Percentiles rank a stretch among this genome's conserved stretches.
phyloP scores from a whole-genome alignment of 2,888 invertebrate species.

The Mystacides longicornis region DNA sequence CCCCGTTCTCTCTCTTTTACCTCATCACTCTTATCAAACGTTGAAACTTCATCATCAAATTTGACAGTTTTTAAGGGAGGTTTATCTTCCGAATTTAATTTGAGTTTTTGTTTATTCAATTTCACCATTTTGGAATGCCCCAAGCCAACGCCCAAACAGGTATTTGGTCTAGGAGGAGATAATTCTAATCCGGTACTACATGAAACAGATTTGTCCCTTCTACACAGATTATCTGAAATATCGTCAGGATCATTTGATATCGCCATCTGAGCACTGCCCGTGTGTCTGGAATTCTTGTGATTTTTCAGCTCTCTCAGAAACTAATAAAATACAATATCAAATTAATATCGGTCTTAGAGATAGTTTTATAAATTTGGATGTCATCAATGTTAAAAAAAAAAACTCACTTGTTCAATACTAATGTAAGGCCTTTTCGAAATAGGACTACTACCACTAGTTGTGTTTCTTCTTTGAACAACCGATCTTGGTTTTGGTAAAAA shows the following conservation, averaged over 20 bases:
- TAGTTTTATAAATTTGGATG: no score
- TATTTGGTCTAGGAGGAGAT: constrained; percentile 60
- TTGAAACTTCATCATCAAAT: constrained; percentile 22
- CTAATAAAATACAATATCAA: constrained; percentile 29
- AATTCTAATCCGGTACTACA: constrained; percentile 68
- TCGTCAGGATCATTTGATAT: constrained; percentile 35
- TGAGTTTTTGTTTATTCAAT: constrained; percentile 19
- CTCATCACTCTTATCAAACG: constrained; percentile 28
- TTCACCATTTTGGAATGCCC: constrained; percentile 26
- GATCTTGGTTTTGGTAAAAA: constrained; percentile 71
- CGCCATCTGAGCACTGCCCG: constrained; percentile 37
- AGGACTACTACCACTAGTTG: constrained; percentile 79
- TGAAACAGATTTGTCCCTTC: constrained; percentile 70
- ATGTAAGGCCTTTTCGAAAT: constrained; percentile 54
- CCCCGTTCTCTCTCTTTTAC: constrained; percentile 35
- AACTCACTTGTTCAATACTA: constrained; percentile 58
- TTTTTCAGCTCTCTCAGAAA: constrained; percentile 68
- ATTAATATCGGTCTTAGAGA: not conserved
- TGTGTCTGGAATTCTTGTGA: constrained; percentile 40
- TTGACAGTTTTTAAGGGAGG: constrained; percentile 31
- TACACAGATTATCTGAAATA: constrained; percentile 51
- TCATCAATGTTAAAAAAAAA: no score
- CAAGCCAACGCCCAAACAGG: constrained; percentile 49
- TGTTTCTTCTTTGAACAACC: constrained; percentile 73
- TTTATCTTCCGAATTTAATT: constrained; percentile 28